These are phyloP conservation scores for Hydrolagus affinis DNA, from an alignment of 2,113 vertebrate genomes.

Conservation along the genomic window DNA sequence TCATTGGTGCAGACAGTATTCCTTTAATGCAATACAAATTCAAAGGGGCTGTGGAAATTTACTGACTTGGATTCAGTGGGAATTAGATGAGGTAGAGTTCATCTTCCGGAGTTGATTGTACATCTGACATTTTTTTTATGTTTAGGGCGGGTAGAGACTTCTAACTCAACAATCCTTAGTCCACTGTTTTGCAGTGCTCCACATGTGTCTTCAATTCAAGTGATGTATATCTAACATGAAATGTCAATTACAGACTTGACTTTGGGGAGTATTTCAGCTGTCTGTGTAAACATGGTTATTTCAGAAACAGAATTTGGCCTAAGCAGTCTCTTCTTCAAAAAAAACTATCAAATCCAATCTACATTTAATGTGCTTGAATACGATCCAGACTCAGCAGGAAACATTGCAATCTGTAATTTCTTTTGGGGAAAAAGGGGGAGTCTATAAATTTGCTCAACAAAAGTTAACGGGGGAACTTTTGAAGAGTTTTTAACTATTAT, in stretches of 20 bases:
- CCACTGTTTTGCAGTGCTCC: too few species aligned
- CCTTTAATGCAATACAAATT: not conserved
- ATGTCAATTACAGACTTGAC: conserved; percentile 18
- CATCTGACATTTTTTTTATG: too few species aligned
- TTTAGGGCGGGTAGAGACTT: not conserved
- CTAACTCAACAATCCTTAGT: not conserved
- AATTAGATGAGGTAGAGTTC: not conserved
- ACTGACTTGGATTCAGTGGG: too few species aligned
- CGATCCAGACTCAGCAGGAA: not conserved
- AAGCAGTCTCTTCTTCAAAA: not conserved
- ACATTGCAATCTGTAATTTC: conserved; percentile 3
- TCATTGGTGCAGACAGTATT: not conserved
- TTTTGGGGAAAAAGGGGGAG: not conserved
- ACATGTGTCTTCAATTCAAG: not conserved
- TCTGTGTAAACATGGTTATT: conserved; percentile 24
- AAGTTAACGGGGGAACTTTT: not conserved
- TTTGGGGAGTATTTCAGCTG: conserved; percentile 17
- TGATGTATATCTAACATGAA: conserved; percentile 19
- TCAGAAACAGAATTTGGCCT: conserved; percentile 9
- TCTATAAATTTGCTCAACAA: not conserved
- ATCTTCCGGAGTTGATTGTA: not conserved
- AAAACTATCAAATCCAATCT: conserved; percentile 10
- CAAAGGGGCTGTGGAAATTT: not conserved
- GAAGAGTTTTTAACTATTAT: not conserved
- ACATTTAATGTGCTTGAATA: conserved; percentile 17